Evolutionary conservation across 2,113 vertebrate species (phyloP).

Genomic region (Cricetomys ansorgei): DNA sequence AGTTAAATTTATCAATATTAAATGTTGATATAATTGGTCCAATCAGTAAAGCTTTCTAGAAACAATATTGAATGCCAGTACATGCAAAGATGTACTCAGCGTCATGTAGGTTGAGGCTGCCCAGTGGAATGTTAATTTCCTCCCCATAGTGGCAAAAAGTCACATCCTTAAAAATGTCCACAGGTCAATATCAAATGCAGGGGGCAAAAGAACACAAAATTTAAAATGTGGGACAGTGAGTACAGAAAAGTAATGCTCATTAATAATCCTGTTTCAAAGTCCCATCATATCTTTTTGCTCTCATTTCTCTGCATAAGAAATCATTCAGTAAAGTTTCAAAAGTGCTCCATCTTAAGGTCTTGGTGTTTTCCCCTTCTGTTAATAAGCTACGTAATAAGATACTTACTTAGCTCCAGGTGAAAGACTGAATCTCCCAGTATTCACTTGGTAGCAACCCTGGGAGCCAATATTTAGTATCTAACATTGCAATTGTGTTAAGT

Average conservation of each 20-base stretch:
- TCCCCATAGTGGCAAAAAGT: neutral
- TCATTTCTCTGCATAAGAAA: neutral
- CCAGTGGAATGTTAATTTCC: neutral
- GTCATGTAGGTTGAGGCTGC: neutral
- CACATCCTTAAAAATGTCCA: neutral
- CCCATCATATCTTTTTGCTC: neutral
- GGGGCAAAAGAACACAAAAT: neutral
- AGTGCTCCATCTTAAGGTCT: neutral
- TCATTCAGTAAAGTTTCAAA: neutral
- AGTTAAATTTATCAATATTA: slow-evolving; percentile 92
- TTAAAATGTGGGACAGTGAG: neutral
- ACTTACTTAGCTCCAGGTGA: neutral
- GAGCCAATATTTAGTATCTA: neutral
- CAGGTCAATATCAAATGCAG: neutral
- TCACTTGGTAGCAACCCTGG: neutral
- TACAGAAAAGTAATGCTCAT: neutral
- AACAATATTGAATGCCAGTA: neutral
- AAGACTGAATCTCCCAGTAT: neutral
- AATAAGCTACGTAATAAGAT: neutral
- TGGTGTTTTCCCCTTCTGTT: neutral
- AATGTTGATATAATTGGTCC: slow-evolving; percentile 92
- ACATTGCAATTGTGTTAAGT: neutral
- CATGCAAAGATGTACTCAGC: neutral
- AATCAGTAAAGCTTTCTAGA: slow-evolving; percentile 85
- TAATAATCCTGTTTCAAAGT: neutral